Conservation (phyloP, 1,140 invertebrate species). For the Drosophila miranda region DNA sequence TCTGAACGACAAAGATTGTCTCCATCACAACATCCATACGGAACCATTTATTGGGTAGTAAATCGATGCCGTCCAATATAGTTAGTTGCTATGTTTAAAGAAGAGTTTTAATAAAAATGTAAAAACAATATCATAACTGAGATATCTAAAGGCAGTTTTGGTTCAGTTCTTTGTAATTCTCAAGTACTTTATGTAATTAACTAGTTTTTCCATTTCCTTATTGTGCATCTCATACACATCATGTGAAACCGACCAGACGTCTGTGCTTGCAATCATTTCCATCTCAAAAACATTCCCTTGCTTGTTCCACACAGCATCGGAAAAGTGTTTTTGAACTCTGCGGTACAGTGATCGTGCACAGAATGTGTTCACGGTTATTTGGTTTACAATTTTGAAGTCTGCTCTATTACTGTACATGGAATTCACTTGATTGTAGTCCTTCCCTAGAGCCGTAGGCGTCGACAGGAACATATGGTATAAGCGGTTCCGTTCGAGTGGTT, state of each 20-base stretch:
- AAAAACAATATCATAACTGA: slow-evolving; percentile 12
- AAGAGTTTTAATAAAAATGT: slow-evolving; percentile 19
- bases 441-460: neutral
- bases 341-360: slow-evolving; percentile 24
- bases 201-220: slow-evolving; percentile 14
- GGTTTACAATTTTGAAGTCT: slow-evolving; percentile 16
- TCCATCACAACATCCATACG: no score
- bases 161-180: slow-evolving; percentile 9
- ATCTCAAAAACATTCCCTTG: slow-evolving; percentile 42
- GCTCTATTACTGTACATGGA: slow-evolving; percentile 30
- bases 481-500: slow-evolving; percentile 4
- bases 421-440: slow-evolving; percentile 1
- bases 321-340: slow-evolving; percentile 19
- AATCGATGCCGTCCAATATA: no score
- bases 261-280: neutral
- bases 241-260: neutral
- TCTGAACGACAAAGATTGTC: no score
- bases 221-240: neutral
- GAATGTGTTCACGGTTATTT: slow-evolving; percentile 15
- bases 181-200: slow-evolving; percentile 40
- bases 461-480: slow-evolving; percentile 43
- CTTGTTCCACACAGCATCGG: slow-evolving; percentile 40
- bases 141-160: slow-evolving; percentile 4
- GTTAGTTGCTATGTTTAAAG: neutral
- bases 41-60: no score